These are phyloP conservation scores for Nerophis lumbriciformis DNA, from an alignment of 2,113 vertebrate species.

Conservation along the genomic window DNA sequence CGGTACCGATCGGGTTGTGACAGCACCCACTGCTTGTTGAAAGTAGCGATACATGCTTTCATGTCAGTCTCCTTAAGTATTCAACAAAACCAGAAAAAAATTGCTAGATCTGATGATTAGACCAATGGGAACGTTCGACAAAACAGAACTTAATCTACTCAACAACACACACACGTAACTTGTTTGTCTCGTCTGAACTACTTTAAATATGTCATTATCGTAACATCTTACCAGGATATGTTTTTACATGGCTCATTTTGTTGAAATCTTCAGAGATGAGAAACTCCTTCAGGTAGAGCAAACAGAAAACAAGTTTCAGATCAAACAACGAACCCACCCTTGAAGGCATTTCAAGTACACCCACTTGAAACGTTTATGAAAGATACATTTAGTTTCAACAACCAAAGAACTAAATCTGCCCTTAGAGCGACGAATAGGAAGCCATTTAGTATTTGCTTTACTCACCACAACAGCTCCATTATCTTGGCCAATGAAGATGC, in stretches of 20 bases:
- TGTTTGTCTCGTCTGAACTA: too few species aligned
- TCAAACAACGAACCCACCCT: conserved; percentile 11
- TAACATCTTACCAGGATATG: conserved; percentile 86
- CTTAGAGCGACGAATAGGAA: not conserved
- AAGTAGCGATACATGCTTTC: too few species aligned
- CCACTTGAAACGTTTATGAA: conserved; percentile 13
- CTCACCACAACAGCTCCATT: conserved; percentile 93
- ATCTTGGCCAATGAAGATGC: conserved; percentile 96
- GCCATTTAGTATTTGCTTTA: conserved; percentile 11
- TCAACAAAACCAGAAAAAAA: too few species aligned
- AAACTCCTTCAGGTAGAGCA: conserved; percentile 79
- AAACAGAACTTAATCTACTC: too few species aligned
- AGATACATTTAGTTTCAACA: conserved; percentile 1
- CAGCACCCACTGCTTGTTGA: too few species aligned
- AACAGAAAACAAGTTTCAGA: conserved; percentile 19
- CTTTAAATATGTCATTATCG: not conserved
- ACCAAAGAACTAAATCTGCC: not conserved
- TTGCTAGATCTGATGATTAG: too few species aligned
- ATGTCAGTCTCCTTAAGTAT: too few species aligned
- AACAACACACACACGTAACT: too few species aligned
- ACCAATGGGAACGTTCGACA: too few species aligned
- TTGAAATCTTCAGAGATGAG: conserved; percentile 97
- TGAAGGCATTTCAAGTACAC: not conserved
- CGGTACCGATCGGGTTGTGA: too few species aligned
- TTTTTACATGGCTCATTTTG: conserved; percentile 98